A percentile compares a stretch with the other conserved stretches of the same genome.
These are phyloP conservation scores for Tuta absoluta DNA, from an alignment of 2,888 invertebrate species.

Conservation along the genomic window DNA sequence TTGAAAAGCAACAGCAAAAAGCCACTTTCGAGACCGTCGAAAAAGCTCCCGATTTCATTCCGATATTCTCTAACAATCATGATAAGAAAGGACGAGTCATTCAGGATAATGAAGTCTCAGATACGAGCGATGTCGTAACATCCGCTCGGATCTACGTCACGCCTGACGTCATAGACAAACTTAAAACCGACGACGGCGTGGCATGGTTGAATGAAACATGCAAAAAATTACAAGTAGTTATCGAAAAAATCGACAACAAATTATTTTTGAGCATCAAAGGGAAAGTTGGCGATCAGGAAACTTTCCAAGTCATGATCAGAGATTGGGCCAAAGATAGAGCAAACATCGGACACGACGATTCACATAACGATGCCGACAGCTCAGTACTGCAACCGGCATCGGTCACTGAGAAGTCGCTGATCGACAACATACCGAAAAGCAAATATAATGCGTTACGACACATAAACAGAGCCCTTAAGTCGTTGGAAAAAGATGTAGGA, in stretches of 20 bases:
- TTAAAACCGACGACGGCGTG: slow-evolving; percentile 72
- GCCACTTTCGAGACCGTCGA: slow-evolving; percentile 33
- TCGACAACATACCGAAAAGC: slow-evolving; percentile 60
- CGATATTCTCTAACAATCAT: slow-evolving; percentile 57
- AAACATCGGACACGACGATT: slow-evolving; percentile 29
- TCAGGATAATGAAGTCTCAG: slow-evolving; percentile 74
- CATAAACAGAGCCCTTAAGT: slow-evolving; percentile 59
- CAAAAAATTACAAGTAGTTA: slow-evolving; percentile 57
- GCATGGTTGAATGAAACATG: slow-evolving; percentile 65
- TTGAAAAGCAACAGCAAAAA: slow-evolving; percentile 11
- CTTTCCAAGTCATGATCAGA: slow-evolving; percentile 73
- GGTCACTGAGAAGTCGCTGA: slow-evolving; percentile 9
- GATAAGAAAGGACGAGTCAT: slow-evolving; percentile 69
- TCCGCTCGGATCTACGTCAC: slow-evolving; percentile 77
- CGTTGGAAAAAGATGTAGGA: slow-evolving; percentile 71
- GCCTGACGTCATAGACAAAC: slow-evolving; percentile 67
- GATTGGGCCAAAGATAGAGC: slow-evolving; percentile 55
- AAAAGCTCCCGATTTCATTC: slow-evolving; percentile 57
- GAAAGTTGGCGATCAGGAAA: slow-evolving; percentile 71
- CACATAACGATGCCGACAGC: not conserved
- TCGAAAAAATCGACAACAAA: slow-evolving; percentile 59
- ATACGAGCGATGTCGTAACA: slow-evolving; percentile 65
- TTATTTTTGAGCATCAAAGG: slow-evolving; percentile 76
- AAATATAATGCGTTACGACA: slow-evolving; percentile 55
- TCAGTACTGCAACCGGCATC: not conserved